These are phyloP conservation scores for Machimus atricapillus DNA, from an alignment of 2,888 invertebrate species.

Conservation along the genomic window DNA sequence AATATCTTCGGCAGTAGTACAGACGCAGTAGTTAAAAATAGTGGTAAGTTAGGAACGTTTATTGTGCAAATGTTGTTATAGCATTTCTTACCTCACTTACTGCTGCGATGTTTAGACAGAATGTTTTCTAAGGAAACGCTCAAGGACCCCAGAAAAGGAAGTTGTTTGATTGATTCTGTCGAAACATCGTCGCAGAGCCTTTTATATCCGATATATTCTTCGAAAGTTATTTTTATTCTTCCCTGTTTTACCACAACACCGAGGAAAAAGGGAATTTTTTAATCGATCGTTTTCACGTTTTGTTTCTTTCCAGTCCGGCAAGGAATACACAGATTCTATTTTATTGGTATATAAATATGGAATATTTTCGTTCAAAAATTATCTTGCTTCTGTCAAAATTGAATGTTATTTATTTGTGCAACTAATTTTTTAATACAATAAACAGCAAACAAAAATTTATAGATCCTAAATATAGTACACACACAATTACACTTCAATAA, in stretches of 20 bases:
- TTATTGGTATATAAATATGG: slow-evolving; percentile 58
- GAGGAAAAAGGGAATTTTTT: slow-evolving; percentile 5
- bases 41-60: slow-evolving; percentile 53
- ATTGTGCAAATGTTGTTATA: neutral
- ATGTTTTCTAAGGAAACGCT: neutral
- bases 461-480: neutral
- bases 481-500: neutral
- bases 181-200: neutral
- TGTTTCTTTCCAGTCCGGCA: slow-evolving; percentile 62
- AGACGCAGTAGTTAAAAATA: slow-evolving; percentile 57
- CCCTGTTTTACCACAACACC: slow-evolving; percentile 33
- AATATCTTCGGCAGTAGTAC: slow-evolving; percentile 62
- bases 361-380: slow-evolving; percentile 26
- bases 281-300: slow-evolving; percentile 36
- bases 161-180: neutral
- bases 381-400: slow-evolving; percentile 5
- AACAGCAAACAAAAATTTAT: neutral
- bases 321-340: slow-evolving; percentile 64
- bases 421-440: slow-evolving; percentile 4
- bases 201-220: neutral
- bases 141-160: neutral
- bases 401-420: slow-evolving; percentile 1
- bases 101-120: neutral
- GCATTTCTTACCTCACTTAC: neutral
- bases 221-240: slow-evolving; percentile 37